Conservation (phyloP, 2,113 vertebrate species). For the Grus americana region DNA sequence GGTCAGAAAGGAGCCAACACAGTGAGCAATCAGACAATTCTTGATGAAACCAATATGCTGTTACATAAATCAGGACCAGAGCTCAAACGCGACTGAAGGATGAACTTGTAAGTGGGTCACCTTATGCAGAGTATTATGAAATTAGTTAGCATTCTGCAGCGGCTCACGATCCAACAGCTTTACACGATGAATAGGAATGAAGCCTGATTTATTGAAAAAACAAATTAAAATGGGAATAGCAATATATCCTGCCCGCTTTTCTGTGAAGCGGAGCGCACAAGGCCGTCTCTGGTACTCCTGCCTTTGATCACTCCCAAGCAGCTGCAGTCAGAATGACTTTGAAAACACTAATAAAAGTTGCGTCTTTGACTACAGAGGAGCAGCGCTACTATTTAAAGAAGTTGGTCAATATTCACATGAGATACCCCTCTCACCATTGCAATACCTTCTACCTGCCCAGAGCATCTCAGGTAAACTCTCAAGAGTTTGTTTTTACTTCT, state of each 20-base stretch:
- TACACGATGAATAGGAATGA: conserved; percentile 53
- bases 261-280: not conserved
- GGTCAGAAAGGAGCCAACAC: conserved; percentile 43
- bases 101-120: conserved; percentile 71
- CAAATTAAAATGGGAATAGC: conserved; percentile 40
- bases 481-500: not conserved
- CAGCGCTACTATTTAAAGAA: not conserved
- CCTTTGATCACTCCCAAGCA: conserved; percentile 41
- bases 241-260: not conserved
- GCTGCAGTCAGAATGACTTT: conserved; percentile 14
- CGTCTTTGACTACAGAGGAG: not conserved
- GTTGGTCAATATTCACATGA: not conserved
- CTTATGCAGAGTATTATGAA: conserved; percentile 69
- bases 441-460: not conserved
- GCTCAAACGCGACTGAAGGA: conserved; percentile 58
- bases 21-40: conserved; percentile 37
- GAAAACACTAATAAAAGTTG: not conserved
- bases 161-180: conserved; percentile 55
- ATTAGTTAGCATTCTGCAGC: conserved; percentile 67
- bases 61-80: conserved; percentile 70
- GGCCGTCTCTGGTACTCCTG: not conserved
- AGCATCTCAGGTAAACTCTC: not conserved
- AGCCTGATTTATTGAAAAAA: conserved; percentile 60
- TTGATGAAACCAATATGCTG: conserved; percentile 70
- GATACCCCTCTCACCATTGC: not conserved